Base-by-base conservation (phyloP, 2,797 vertebrate genomes). In the Linurgus olivaceus region DNA sequence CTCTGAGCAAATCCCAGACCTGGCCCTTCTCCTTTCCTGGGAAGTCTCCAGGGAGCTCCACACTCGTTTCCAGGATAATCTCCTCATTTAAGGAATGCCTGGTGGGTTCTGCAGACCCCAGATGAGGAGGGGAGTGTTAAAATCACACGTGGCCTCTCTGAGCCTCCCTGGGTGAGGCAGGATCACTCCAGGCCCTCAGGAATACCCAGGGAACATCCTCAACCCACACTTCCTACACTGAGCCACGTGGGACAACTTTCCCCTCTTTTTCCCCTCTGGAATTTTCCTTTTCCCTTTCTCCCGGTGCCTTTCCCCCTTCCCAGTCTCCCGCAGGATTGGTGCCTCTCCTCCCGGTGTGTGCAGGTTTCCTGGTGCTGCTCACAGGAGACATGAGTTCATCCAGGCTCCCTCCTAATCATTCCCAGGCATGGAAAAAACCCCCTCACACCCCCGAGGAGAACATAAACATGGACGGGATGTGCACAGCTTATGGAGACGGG, bases 321-420 rank as follows among this genome's bases (percentile, higher is more conserved):
- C 44, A 1, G 17, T 17, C 1, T 42, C 61, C 31, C 4, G 8
- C 67, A 61, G 94, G 86, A 25, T 5, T 2, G 7, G 31, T 44
- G 73, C 66, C 86, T 79, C 50, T 51, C 83, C 86, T 48, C 80
- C 67, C 54, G 24, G 72, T 4, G 65, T 59, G 80, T 15, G 44
- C 83, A 78, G 81, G 35, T 80, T 86, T 95, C 91, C 95, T 80
- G 68, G 88, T 91, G 66, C 86, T 63, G 7, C 86, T 96, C 90
- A 52, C 82, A 42, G 86, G 93, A 97, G 95, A 96, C 94, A 95
- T 94, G 96, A 96, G 90, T 96, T 96, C 93, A 96, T 89, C 58
- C 88, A 79, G 78, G 72, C 95, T 96, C 94, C 75, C 71, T 82
- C 72, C 2, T 96, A 96, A 95, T 96, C 94, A 92, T 80, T 93